phyloP scores from a whole-genome alignment of 1,140 invertebrate species.

The Grapholita molesta region DNA sequence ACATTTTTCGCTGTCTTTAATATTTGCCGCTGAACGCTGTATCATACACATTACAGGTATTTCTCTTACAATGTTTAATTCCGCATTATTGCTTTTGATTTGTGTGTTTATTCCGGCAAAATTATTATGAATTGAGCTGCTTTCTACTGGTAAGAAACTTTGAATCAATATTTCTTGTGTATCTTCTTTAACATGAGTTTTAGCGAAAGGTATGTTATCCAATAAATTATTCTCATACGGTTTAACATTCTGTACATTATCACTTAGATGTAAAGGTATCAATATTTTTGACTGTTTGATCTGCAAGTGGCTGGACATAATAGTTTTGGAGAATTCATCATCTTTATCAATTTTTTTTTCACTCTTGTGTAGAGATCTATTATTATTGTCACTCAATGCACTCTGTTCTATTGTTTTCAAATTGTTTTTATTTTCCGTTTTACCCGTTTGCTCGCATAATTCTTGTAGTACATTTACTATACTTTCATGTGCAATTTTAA shows the following conservation, averaged over 20 bases:
- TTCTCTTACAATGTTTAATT: not conserved
- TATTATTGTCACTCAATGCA: not conserved
- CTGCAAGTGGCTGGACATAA: not conserved
- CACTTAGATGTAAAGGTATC: conserved; percentile 50
- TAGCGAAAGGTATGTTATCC: not conserved
- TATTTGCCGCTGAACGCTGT: conserved; percentile 31
- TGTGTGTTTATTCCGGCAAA: not conserved
- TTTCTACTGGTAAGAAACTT: not conserved
- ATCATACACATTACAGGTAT: conserved; percentile 22
- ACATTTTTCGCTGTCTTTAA: conserved; percentile 36
- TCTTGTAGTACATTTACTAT: not conserved
- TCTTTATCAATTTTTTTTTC: not conserved
- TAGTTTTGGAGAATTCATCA: not conserved
- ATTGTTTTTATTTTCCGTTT: not conserved
- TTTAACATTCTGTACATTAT: not conserved
- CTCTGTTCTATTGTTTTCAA: not conserved
- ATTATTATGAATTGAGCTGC: not conserved
- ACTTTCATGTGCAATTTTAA: not conserved
- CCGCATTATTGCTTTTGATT: not conserved
- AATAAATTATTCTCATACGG: not conserved
- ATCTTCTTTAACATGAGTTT: not conserved
- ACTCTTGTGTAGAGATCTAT: conserved; percentile 5
- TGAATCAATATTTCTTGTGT: not conserved
- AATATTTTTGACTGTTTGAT: conserved; percentile 47
- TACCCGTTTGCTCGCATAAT: not conserved